Percentiles rank a stretch among this genome's conserved stretches.
Evolutionary conservation across 92 coral and sea anemone genomes (phyloP).

Genomic region (Heteractis magnifica): DNA sequence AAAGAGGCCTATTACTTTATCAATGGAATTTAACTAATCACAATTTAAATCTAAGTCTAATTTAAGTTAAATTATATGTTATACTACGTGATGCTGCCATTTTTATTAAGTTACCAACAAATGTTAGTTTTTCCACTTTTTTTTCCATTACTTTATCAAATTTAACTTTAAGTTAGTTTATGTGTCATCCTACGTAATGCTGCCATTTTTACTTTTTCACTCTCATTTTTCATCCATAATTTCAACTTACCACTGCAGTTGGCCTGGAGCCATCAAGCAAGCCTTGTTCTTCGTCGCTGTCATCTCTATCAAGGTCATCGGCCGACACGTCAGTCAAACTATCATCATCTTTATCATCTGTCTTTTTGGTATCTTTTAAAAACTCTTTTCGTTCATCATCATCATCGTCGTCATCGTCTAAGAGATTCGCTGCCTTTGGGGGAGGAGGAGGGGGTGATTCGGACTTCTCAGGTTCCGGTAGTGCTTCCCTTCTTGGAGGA

Average conservation of each 20-base stretch:
- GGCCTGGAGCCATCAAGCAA: constrained; percentile 28
- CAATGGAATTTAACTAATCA: too few relatives aligned
- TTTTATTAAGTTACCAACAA: too few relatives aligned
- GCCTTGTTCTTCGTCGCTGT: constrained; percentile 15
- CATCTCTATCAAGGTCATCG: constrained; percentile 32
- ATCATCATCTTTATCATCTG: constrained; percentile 25
- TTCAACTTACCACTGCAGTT: constrained; percentile 18
- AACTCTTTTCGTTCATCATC: constrained; percentile 3
- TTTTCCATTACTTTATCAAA: too few relatives aligned
- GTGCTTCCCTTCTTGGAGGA: background rate
- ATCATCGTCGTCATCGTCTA: constrained; percentile 36
- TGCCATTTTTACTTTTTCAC: too few relatives aligned
- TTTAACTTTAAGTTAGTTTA: too few relatives aligned
- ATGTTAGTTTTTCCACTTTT: too few relatives aligned
- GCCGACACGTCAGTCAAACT: constrained; percentile 46
- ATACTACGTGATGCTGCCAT: too few relatives aligned
- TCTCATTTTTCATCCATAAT: background rate
- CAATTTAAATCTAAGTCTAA: too few relatives aligned
- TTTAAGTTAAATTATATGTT: too few relatives aligned
- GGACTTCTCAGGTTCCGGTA: background rate
- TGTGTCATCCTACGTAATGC: too few relatives aligned
- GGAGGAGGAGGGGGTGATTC: constrained; percentile 15
- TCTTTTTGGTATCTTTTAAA: constrained; percentile 9
- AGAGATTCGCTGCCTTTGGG: constrained; percentile 8
- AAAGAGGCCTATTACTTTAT: too few relatives aligned